Evolutionary conservation across 1,140 invertebrate genomes (phyloP), one percentile per base, ranked within the genome.

Genomic region (Protaetia brevitarsis): DNA sequence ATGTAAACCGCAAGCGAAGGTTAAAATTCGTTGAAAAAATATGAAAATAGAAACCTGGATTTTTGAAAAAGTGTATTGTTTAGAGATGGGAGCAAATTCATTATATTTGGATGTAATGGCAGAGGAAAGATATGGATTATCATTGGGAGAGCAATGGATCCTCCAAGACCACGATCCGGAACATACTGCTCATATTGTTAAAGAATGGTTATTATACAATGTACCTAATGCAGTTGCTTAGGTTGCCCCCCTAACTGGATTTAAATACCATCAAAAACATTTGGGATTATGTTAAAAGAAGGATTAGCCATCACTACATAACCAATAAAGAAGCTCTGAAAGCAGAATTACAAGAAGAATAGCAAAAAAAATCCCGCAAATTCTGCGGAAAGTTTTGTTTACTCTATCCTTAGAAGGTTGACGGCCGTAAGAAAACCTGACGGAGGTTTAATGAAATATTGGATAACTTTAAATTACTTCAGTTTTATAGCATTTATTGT

Each of bases 11-110:
- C 21, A 41, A 23, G 19, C 16, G 23, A 51, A 21, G 37, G 11
- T 16, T 63, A 3, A 21, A 63, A 13, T 63, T 63, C 16, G 62
- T 36, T 13, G n/a, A 41, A 51, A 26, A 7, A n/a, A n/a, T 45
- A 63, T 51, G 16, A 41, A 45, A 45, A 45, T 13, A 51, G 29
- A 45, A 26, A 11, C 13, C 11, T 19, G 19, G 37, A 45, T 11
- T 63, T 60, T 60, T 41, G 61, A 37, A 63, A 63, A 27, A 41
- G 26, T 21, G 61, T 45, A 23, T 45, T 41, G 21, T 60, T 60
- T 13, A 60, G 4, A 13, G 27, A 60, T 60, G 56, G 28, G 16
- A 8, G 10, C 6, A 51, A 51, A 51, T 7, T 8, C 21, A 51
- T 13, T 19, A 8, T 51, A 51, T 51, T 51, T 51, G 27, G 5